Evolutionary conservation across 2,113 vertebrate species (phyloP), one percentile per base, ranked within the genome.

Genomic region (Serinus canaria): DNA sequence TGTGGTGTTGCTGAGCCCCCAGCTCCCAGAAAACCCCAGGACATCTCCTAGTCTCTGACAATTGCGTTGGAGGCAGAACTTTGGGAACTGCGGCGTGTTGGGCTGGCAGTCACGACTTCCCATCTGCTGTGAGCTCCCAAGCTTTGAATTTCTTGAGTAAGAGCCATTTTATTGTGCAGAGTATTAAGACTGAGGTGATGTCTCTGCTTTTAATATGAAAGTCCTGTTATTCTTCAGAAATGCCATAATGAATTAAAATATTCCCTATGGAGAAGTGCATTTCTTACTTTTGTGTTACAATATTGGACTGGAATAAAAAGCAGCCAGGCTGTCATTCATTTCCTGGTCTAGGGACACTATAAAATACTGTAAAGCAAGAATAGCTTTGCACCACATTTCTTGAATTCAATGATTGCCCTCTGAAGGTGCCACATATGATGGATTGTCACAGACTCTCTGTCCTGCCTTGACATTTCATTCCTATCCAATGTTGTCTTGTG

Each of bases 381-480:
- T 25, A 91, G 83, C 89, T 92, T 70, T 83, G 31, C 68, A 76
- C 58, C 46, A 90, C 75, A 67, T n/a, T 92, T 95, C 68, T 86
- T 87, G 75, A 89, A 96, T 95, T 95, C 94, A 92, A 2, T 86
- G 43, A 84, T 95, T 94, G 76, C 82, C 84, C 81, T 96, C 77
- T 22, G 18, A 95, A 97, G 78, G 94, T 97, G 94, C 88, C 91
- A 93, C 7, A 3, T 52, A 72, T 96, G 96, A 96, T 96, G 90
- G 90, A 97, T 95, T 93, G 93, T 96, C 90, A 90, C 72, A 87
- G 80, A 16, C 73, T 95, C 50, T 96, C 69, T 90, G 93, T 96
- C 89, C 94, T 94, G 93, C 84, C 67, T 80, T 96, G 96, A 95
- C 95, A 91, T 95, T 96, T 97, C 88, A 46, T 96, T 92, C 62